phyloP scores from a whole-genome alignment of 2,797 vertebrate species.

The Phataginus tricuspis region DNA sequence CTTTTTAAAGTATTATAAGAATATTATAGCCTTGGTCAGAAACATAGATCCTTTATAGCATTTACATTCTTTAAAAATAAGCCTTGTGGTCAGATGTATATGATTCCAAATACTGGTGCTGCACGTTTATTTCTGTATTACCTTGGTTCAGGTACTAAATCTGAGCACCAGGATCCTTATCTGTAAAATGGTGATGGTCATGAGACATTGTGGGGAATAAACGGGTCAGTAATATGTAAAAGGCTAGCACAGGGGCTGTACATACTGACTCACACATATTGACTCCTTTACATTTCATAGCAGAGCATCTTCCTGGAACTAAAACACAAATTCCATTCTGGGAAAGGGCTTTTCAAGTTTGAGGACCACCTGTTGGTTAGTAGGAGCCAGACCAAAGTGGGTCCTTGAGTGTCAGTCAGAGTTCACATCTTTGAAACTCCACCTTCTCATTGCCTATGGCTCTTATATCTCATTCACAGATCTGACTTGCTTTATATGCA shows the following conservation, averaged over 20 bases:
- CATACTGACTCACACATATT: background rate
- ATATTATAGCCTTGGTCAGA: background rate
- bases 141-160: background rate
- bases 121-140: background rate
- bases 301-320: background rate
- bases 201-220: background rate
- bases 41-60: background rate
- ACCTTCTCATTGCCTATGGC: background rate
- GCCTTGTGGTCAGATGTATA: background rate
- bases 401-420: background rate
- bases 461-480: background rate
- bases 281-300: background rate
- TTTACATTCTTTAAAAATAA: background rate
- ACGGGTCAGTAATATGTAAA: background rate
- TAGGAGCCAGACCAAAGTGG: background rate
- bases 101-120: background rate
- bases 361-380: background rate
- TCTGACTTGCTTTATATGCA: background rate
- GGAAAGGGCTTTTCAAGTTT: slow-evolving; percentile 15
- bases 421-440: background rate
- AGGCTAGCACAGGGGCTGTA: background rate
- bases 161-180: background rate
- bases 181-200: background rate
- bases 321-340: background rate
- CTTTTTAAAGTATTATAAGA: slow-evolving; percentile 2